Evolutionary conservation across 1,140 invertebrate genomes (phyloP), one percentile per base, ranked within the genome.

Genomic region (Stenopsyche tienmushanensis): DNA sequence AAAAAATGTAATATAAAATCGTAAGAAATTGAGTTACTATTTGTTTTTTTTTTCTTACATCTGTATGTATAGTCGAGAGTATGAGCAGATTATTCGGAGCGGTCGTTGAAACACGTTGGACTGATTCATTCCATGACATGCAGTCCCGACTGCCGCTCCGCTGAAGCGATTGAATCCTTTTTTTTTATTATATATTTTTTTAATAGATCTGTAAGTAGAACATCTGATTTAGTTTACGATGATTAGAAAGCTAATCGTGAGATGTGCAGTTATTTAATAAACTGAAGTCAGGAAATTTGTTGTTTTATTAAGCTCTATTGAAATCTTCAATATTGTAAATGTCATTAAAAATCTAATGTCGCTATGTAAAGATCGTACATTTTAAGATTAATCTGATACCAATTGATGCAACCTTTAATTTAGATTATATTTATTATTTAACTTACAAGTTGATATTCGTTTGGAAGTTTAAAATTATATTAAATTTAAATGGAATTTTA

Each of bases 131-230:
- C 41, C 52, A 10, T 55, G 62, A 49, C 13, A 29, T 29, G 39
- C 34, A 23, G 62, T 47, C 26, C 24, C 41, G 44, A 26, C 44
- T 20, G 25, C 58, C 34, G 62, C 64, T 29, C 52, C 64, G 47
- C 68, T 47, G 53, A 49, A 52, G 57, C 64, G 44, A 66, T 66
- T 58, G 52, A 62, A 54, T 26, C 64, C 23, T 26, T 65, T 64
- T 67, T 70, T 70, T 58, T 63, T 62, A 29, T 47, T 23, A 60
- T 47, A 65, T 70, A 62, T 67, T 67, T 70, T 70, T 64, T 70
- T 62, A 65, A 65, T 70, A 70, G 65, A 65, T 70, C 69, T 70
- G 65, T 70, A 70, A 70, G 69, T 70, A 70, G 69, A 70, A 64
- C 49, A 64, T 70, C 65, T 70, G 60, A 67, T 70, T 50, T 70